phyloP scores from a whole-genome alignment of 2,797 vertebrate species.

The Molossus alvarezi region DNA sequence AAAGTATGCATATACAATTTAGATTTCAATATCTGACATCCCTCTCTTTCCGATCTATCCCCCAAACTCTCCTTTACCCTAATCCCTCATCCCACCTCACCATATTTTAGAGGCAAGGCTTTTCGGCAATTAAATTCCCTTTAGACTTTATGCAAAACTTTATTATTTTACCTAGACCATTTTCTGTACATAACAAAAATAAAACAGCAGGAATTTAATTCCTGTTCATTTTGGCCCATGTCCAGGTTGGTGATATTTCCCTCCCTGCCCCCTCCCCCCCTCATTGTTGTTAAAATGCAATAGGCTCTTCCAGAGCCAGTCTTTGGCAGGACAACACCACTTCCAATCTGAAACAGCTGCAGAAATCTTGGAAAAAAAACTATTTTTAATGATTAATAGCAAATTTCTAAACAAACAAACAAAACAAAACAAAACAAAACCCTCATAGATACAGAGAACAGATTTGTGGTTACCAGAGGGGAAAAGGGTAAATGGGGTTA shows the following conservation, averaged over 20 bases:
- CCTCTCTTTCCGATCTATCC: conserved; percentile 45
- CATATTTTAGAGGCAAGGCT: conserved; percentile 54
- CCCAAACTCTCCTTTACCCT: conserved; percentile 40
- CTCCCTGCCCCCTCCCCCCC: neutral
- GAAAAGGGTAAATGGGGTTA: neutral
- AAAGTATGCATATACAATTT: conserved; percentile 52
- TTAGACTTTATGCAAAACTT: conserved; percentile 58
- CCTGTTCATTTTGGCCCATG: neutral
- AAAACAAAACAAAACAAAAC: neutral
- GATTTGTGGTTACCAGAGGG: neutral
- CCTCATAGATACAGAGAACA: neutral
- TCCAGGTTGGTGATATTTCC: conserved; percentile 65
- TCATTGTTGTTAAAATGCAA: conserved; percentile 57
- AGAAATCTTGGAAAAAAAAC: conserved; percentile 56
- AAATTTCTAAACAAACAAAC: conserved; percentile 66
- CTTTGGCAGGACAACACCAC: neutral
- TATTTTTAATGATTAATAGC: conserved; percentile 75
- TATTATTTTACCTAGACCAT: conserved; percentile 54
- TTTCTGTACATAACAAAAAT: conserved; percentile 60
- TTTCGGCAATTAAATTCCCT: conserved; percentile 74
- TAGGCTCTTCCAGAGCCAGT: conserved; percentile 35
- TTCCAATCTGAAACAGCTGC: conserved; percentile 76
- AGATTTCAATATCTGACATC: conserved; percentile 56
- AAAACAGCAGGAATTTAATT: conserved; percentile 66
- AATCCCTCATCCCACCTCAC: neutral